phyloP scores from a whole-genome alignment of 2,113 vertebrate species.

The Seriola rivoliana region DNA sequence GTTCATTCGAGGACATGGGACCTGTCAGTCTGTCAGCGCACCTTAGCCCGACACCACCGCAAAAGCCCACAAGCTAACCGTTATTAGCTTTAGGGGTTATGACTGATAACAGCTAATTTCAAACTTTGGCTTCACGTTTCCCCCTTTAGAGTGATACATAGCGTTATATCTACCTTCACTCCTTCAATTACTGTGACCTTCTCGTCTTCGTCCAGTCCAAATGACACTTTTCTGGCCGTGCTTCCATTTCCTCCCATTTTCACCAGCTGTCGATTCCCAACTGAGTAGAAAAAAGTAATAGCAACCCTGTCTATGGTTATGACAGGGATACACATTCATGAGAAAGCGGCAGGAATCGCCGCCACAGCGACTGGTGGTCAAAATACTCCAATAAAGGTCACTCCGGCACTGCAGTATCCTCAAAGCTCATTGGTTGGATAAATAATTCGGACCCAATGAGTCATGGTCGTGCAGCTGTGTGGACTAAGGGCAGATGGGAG shows the following conservation, averaged over 20 bases:
- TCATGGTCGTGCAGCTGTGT: background rate
- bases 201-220: conserved; percentile 90
- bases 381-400: conserved; percentile 77
- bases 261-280: background rate
- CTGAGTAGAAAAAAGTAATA: background rate
- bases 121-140: background rate
- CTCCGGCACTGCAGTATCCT: conserved; percentile 57
- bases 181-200: conserved; percentile 93
- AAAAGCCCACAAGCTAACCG: background rate
- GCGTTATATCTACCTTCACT: conserved; percentile 86
- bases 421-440: conserved; percentile 70
- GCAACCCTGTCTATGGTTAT: background rate
- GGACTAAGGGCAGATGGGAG: conserved; percentile 59
- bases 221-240: conserved; percentile 89
- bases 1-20: conserved; percentile 65
- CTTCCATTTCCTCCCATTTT: conserved; percentile 90
- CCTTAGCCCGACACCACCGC: background rate
- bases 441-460: conserved; percentile 58
- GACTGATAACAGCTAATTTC: background rate
- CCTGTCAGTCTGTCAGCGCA: conserved; percentile 1
- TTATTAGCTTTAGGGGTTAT: background rate
- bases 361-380: conserved; percentile 39
- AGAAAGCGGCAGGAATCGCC: conserved; percentile 29
- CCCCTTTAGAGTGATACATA: background rate
- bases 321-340: conserved; percentile 15